A percentile compares a stretch with the other conserved stretches of the same genome.
These are phyloP conservation scores for Pyrocoelia pectoralis DNA, from an alignment of 2,888 invertebrate species.

Conservation along the genomic window DNA sequence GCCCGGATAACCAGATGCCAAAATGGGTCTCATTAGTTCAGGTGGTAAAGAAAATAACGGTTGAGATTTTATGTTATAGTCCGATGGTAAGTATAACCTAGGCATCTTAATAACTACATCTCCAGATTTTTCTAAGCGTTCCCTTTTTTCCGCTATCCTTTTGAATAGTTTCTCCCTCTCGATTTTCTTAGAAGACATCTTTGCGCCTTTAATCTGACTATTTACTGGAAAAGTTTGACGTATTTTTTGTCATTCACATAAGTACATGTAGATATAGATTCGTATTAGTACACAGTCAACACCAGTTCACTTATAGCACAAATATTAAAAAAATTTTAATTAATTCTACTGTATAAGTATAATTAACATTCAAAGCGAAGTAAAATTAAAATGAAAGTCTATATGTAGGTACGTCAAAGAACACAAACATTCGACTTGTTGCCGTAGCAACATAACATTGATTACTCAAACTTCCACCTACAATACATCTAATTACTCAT, in stretches of 20 bases:
- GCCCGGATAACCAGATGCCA: slow-evolving; percentile 55
- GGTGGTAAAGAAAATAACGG: slow-evolving; percentile 71
- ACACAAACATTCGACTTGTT: too few species aligned
- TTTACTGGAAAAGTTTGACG: not conserved
- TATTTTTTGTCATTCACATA: not conserved
- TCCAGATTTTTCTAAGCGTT: slow-evolving; percentile 58
- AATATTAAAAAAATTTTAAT: too few species aligned
- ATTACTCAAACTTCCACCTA: too few species aligned
- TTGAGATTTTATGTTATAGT: slow-evolving; percentile 65
- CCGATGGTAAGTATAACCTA: slow-evolving; percentile 64
- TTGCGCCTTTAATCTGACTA: not conserved
- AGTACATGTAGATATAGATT: not conserved
- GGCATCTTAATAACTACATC: slow-evolving; percentile 66
- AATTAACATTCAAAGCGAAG: too few species aligned
- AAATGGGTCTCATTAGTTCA: slow-evolving; percentile 61
- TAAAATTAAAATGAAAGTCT: too few species aligned
- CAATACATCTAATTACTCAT: too few species aligned
- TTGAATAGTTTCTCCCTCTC: slow-evolving; percentile 59
- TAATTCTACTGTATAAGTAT: too few species aligned
- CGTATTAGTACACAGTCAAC: slow-evolving; percentile 1
- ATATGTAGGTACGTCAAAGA: too few species aligned
- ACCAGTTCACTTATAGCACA: too few species aligned
- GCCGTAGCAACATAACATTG: too few species aligned
- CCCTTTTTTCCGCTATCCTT: slow-evolving; percentile 59
- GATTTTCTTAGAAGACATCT: slow-evolving; percentile 47